A percentile compares a stretch with the other conserved stretches of the same genome.
Conservation (phyloP, 2,888 invertebrate genomes). For the Eupelmus urozonus region DNA sequence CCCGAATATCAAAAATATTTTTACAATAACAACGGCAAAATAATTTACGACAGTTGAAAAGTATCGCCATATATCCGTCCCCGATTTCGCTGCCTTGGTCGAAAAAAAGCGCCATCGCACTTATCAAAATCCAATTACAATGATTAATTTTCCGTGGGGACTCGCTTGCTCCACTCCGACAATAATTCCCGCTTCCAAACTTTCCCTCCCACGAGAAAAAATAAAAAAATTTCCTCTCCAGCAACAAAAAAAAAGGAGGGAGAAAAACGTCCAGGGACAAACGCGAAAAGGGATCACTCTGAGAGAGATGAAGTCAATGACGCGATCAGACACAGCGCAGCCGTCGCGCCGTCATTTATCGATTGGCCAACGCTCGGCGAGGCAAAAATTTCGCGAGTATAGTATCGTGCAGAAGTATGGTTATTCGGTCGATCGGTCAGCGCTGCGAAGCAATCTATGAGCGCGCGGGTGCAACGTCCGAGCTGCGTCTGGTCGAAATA, state of each 20-base stretch:
- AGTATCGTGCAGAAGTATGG: too few species aligned
- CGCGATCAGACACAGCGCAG: not conserved
- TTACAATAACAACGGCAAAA: not conserved
- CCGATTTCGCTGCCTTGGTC: not conserved
- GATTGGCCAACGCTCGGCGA: not conserved
- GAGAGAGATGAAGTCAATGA: not conserved
- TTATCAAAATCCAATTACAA: conserved; percentile 34
- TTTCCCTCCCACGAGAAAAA: conserved; percentile 1
- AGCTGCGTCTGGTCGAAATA: too few species aligned
- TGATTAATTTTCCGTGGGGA: conserved; percentile 25
- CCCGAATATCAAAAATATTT: not conserved
- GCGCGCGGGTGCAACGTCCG: too few species aligned
- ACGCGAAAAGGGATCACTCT: not conserved
- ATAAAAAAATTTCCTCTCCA: not conserved
- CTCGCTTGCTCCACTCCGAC: not conserved
- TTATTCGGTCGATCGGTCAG: too few species aligned
- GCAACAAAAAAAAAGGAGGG: not conserved
- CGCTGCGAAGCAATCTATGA: too few species aligned
- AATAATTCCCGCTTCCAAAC: not conserved
- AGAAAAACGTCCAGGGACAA: not conserved
- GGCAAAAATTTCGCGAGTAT: too few species aligned
- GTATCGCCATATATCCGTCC: not conserved
- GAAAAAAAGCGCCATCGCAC: not conserved
- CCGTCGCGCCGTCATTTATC: not conserved
- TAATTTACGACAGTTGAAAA: conserved; percentile 28